Percentiles rank a stretch among this genome's conserved stretches.
Evolutionary conservation across 2,113 vertebrate species (phyloP).

Genomic region (Propithecus coquereli): DNA sequence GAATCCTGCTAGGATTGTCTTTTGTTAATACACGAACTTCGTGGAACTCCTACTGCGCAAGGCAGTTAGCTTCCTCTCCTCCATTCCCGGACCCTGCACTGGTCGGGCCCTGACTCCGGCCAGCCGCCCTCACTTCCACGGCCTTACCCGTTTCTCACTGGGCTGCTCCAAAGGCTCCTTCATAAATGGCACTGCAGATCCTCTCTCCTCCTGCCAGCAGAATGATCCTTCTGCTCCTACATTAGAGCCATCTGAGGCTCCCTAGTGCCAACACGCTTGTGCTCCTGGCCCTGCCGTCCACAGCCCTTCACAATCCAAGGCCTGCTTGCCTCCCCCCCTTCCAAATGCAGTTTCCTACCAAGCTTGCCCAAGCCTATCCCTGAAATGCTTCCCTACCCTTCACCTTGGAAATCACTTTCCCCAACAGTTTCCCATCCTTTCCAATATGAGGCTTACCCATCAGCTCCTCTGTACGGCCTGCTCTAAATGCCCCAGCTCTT

Average conservation of each 20-base stretch:
- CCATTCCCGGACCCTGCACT: accelerated
- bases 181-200: background rate
- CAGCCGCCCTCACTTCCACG: background rate
- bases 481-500: background rate
- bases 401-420: background rate
- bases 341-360: background rate
- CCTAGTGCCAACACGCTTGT: accelerated
- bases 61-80: accelerated
- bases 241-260: accelerated
- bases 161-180: background rate
- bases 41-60: accelerated
- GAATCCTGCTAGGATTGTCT: background rate
- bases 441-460: background rate
- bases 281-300: background rate
- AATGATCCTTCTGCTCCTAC: background rate
- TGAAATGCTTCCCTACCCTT: background rate
- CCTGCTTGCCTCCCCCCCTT: background rate
- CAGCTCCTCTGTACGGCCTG: background rate
- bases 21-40: background rate
- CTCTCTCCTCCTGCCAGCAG: background rate
- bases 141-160: background rate
- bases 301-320: background rate
- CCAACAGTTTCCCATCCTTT: background rate
- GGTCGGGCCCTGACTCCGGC: background rate
- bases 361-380: background rate